Evolutionary conservation across 2,888 invertebrate species (phyloP), one percentile per base, ranked within the genome.

Genomic region (Pegoplata infirma): DNA sequence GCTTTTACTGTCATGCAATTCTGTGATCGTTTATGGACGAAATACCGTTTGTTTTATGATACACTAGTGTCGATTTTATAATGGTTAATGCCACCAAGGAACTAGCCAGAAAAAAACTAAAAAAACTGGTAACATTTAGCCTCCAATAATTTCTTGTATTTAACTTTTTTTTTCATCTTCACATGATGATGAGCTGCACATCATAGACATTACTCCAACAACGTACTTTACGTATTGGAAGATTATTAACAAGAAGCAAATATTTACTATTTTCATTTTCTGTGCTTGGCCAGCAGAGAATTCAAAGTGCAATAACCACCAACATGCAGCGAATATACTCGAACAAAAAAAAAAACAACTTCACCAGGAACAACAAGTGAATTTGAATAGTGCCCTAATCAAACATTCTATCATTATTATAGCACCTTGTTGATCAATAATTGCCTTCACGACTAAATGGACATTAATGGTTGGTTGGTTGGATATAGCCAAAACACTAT

Each of bases 381-480:
- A 63, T 71, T 71, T 71, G 56, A 71, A 79, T 40, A 40, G 36
- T 40, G 68, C 40, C 47, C 71, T 75, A 79, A 75, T 79, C 79
- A 81, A 79, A 76, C 61, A 76, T 80, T 74, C 80, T 63, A 79
- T 79, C 81, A 81, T 75, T 85, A 84, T 87, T 87, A 84, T 87
- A 85, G 86, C 86, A 87, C 87, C 87, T 86, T 86, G 87, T 87
- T 87, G 87, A 86, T 86, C 87, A 87, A 86, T 87, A 87, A 86
- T 87, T 87, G 87, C 86, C 84, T 87, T 81, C 83, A 87, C 80
- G 77, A 84, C 87, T 85, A 86, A 86, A 86, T 86, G 84, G 84
- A 75, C 87, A 84, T 83, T 84, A 85, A 85, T 85, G 84, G 82
- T 82, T 84, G 82, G 84, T 84, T 85, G 68, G 82, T 14, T 23